Evolutionary conservation across 2,797 vertebrate species (phyloP).

Genomic region (Schizopygopsis malacanthus): DNA sequence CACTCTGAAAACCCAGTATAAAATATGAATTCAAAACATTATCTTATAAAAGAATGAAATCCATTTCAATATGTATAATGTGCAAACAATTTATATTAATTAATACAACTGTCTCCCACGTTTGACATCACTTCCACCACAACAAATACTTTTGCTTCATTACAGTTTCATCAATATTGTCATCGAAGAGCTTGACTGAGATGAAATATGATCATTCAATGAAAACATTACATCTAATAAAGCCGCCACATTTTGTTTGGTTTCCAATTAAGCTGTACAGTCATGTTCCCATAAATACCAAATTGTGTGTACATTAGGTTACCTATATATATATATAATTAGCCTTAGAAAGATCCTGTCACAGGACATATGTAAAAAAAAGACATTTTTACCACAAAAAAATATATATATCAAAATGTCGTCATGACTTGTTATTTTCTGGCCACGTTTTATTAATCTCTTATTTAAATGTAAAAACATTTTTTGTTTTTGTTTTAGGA

Average conservation of each 20-base stretch:
- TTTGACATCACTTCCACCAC: background rate
- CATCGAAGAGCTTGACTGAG: background rate
- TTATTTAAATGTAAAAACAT: background rate
- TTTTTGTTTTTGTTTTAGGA: too few relatives aligned
- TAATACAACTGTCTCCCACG: background rate
- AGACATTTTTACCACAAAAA: background rate
- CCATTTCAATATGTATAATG: background rate
- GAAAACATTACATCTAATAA: background rate
- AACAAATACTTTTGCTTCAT: background rate
- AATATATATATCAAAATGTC: too few relatives aligned
- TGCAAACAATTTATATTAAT: constrained; percentile 15
- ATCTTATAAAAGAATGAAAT: background rate
- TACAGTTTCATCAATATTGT: background rate
- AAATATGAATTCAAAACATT: background rate
- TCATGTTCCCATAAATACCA: background rate
- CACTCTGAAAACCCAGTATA: background rate
- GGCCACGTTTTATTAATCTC: background rate
- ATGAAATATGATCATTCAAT: background rate
- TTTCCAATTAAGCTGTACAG: background rate
- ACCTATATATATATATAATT: background rate
- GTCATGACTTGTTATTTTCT: background rate
- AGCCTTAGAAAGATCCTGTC: background rate
- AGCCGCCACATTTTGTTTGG: background rate
- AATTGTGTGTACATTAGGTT: background rate
- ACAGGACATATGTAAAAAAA: background rate